These are phyloP conservation scores for Gymnarchus niloticus DNA, from an alignment of 2,113 vertebrate species.

Conservation along the genomic window DNA sequence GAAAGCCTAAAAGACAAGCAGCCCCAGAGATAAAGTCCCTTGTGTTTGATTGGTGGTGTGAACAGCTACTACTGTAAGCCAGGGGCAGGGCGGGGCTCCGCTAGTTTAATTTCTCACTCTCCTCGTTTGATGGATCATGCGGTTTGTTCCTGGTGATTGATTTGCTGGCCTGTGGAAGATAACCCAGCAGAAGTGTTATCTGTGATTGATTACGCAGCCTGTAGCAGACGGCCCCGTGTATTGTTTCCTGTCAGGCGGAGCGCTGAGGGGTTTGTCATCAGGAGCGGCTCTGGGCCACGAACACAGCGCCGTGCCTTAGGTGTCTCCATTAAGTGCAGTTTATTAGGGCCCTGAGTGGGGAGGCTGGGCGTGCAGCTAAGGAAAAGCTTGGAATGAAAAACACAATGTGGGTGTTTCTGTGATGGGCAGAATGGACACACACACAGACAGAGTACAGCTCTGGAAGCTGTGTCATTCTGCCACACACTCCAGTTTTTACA, in stretches of 20 bases:
- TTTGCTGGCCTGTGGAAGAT: not conserved
- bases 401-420: not conserved
- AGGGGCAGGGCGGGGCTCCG: not conserved
- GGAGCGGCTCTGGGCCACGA: not conserved
- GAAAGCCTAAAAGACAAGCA: not conserved
- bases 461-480: not conserved
- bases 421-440: not conserved
- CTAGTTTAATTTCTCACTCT: not conserved
- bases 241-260: not conserved
- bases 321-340: not conserved
- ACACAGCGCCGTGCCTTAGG: not conserved
- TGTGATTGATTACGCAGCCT: not conserved
- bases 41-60: not conserved
- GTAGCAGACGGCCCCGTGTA: not conserved
- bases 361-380: not conserved
- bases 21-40: not conserved
- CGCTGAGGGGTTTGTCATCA: not conserved
- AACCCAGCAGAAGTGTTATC: slow-evolving; percentile 8
- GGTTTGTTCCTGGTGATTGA: slow-evolving; percentile 7
- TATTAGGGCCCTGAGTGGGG: not conserved
- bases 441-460: not conserved
- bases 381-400: not conserved
- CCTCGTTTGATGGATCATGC: slow-evolving; percentile 4
- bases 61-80: not conserved
- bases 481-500: not conserved